Conservation (phyloP, 2,888 invertebrate species). For the Drosophila sordidula region DNA sequence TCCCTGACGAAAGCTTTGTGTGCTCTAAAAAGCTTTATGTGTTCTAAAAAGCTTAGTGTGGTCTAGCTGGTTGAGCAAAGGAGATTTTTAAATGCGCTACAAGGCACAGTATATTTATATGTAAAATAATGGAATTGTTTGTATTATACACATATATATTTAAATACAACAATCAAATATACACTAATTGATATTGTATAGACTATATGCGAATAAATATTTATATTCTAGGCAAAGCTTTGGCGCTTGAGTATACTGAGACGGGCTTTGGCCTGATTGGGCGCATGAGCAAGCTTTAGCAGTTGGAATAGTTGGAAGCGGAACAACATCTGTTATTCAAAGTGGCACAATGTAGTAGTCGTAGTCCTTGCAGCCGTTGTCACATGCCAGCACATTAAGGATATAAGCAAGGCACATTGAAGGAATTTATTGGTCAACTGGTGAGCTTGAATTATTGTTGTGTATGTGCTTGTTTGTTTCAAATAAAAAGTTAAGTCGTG, state of each 20-base stretch:
- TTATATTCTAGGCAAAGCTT: neutral
- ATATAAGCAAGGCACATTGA: slow-evolving; percentile 33
- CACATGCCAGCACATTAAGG: slow-evolving; percentile 61
- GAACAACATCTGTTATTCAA: slow-evolving; percentile 77
- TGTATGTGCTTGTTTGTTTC: neutral
- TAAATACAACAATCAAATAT: too few species aligned
- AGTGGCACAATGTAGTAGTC: slow-evolving; percentile 71
- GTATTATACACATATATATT: neutral
- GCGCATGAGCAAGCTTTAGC: slow-evolving; percentile 61
- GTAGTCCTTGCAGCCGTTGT: slow-evolving; percentile 63
- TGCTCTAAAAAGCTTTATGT: slow-evolving; percentile 11
- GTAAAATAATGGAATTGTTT: neutral
- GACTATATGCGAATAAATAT: neutral
- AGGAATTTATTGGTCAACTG: slow-evolving; percentile 58
- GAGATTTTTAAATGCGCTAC: slow-evolving; percentile 9
- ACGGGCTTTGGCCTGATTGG: slow-evolving; percentile 9
- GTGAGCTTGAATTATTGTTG: slow-evolving; percentile 38
- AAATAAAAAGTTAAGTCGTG: neutral
- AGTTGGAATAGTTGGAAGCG: slow-evolving; percentile 55
- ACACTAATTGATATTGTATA: neutral
- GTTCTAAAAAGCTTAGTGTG: neutral
- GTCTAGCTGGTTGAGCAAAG: neutral
- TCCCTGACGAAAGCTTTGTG: slow-evolving; percentile 20
- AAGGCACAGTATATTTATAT: neutral
- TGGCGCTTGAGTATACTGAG: neutral